Conservation (phyloP, 2,113 vertebrate species). For the Xenopus laevis region DNA sequence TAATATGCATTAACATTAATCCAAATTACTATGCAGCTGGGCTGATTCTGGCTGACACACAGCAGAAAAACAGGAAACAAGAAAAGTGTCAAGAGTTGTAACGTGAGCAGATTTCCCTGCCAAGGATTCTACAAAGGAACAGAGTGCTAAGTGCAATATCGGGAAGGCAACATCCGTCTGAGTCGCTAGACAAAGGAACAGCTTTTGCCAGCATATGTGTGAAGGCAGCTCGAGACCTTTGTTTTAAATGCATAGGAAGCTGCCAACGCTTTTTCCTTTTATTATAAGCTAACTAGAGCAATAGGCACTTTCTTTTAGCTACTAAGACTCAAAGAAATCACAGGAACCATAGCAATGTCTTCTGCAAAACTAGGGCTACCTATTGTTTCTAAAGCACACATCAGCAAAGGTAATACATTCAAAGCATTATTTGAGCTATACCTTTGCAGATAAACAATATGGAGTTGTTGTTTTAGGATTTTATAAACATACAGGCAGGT, state of each 20-base stretch:
- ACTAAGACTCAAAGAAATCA: no score
- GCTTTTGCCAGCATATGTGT: not conserved
- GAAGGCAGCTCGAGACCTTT: not conserved
- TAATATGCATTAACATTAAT: conserved; percentile 4
- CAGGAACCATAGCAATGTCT: no score
- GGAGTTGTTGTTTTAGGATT: no score
- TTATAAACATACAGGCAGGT: no score
- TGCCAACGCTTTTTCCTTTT: not conserved
- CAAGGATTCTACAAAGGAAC: not conserved
- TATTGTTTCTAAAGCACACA: no score
- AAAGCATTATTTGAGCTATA: no score
- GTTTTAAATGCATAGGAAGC: not conserved
- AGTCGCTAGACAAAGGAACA: conserved; percentile 16
- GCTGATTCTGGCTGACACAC: not conserved
- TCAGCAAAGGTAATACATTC: no score
- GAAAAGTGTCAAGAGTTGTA: not conserved
- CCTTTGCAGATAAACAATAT: no score
- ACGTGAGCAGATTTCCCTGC: conserved; percentile 5
- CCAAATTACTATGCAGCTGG: not conserved
- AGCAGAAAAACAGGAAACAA: conserved; percentile 28
- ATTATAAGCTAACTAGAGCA: no score
- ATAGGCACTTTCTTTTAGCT: no score
- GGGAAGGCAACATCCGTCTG: conserved; percentile 12
- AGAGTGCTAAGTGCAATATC: not conserved
- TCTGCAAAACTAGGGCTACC: no score